Percentiles rank a stretch among this genome's conserved stretches.
Conservation (phyloP, 2,888 invertebrate species). For the Mongoloraphidia duomilia region DNA sequence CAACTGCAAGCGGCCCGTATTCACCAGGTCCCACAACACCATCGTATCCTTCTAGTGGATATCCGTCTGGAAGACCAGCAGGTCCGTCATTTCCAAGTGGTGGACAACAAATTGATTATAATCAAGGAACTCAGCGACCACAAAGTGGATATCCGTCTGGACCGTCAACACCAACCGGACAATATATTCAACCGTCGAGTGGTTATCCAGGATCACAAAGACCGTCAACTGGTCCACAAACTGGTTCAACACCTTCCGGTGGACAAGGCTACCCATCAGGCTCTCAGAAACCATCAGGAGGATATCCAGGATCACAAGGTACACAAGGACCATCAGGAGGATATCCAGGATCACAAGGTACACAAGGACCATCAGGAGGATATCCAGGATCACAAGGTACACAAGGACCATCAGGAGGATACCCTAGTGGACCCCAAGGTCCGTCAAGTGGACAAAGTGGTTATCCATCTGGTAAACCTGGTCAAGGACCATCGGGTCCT, state of each 20-base stretch:
- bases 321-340: conserved; percentile 12
- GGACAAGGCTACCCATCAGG: conserved; percentile 17
- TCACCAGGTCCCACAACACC: conserved; percentile 13
- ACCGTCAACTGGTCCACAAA: conserved; percentile 2
- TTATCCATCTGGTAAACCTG: conserved; percentile 15
- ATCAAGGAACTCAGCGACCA: conserved; percentile 11
- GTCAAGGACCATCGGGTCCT: conserved; percentile 16
- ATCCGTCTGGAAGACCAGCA: conserved; percentile 17
- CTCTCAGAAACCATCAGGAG: conserved; percentile 17
- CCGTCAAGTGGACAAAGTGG: conserved; percentile 14
- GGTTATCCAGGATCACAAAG: conserved; percentile 9
- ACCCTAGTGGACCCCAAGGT: conserved; percentile 11
- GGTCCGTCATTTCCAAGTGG: conserved; percentile 11
- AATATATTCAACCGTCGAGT: not conserved
- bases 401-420: conserved; percentile 12
- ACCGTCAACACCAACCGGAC: conserved; percentile 1
- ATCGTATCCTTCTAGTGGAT: conserved; percentile 10
- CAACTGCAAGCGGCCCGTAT: conserved; percentile 17
- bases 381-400: conserved; percentile 9
- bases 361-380: conserved; percentile 9
- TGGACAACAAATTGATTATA: conserved; percentile 9
- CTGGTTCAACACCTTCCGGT: conserved; percentile 13
- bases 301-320: conserved; percentile 20
- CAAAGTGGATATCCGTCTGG: conserved; percentile 13
- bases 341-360: conserved; percentile 8